Base-by-base conservation (phyloP, 30 jellyfish, hydroid and myxozoan genomes). In the Aurelia sp. region DNA sequence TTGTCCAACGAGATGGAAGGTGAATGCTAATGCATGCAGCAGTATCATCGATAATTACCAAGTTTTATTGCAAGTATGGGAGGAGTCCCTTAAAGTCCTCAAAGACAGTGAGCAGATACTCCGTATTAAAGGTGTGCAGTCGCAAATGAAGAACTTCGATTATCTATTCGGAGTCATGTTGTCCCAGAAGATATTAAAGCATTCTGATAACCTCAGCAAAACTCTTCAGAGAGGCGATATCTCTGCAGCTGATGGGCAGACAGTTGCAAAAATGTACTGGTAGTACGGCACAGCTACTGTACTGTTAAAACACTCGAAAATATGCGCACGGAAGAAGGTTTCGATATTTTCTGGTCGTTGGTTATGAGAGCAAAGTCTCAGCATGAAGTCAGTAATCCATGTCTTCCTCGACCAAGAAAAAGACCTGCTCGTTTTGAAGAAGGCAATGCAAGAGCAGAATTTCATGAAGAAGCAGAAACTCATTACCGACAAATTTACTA, bases 171-270 rank as follows among this genome's bases (percentile, higher is more conserved):
- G 89, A 50, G 30, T 78, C 86, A 50, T 33, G 71, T 27, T 58
- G 52, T 78, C 85, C 57, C 86, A 78, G 71, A 30, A 76, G 13
- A 58, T 27, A 27, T 20, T 78, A 71, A 78, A 65, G 19, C 76
- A 65, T 65, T 65, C 76, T 65, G 48, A 65, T 48, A 65, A 31
- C 75, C 58, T 66, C 10, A 81, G 91, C 33, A 81, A 69, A 48
- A 66, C 91, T 13, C 90, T 81, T 31, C 90, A 81, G 58, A 27
- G 71, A 67, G 51, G 65, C 31, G 91, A 69, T 69, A 81, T 81
- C 65, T 70, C 89, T 40, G 91, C 91, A 81, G 75, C 51, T 4
- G 51, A 40, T 40, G 51, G 51, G 11, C 51, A 40, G 11, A 40
- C 91, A 65, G 91, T 59, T 17, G 69, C 69, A 59, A 59, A 13